These are phyloP conservation scores for Drosophila lacertosa DNA, from an alignment of 1,140 invertebrate genomes.

Conservation along the genomic window DNA sequence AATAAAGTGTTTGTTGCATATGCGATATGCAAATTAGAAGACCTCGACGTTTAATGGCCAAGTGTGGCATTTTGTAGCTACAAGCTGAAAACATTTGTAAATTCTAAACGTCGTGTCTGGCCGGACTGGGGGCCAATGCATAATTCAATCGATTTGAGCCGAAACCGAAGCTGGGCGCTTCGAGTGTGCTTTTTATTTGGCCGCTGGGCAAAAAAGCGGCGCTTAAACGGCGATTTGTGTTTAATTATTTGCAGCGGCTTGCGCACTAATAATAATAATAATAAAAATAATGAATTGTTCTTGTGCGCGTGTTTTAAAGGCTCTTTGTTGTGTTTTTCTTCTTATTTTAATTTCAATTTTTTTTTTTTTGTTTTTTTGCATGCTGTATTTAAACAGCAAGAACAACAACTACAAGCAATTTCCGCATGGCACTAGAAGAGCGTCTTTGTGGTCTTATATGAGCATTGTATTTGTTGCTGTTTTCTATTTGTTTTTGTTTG, in stretches of 20 bases:
- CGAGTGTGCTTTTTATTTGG: slow-evolving; percentile 4
- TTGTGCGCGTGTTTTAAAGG: slow-evolving; percentile 47
- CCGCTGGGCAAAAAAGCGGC: slow-evolving; percentile 38
- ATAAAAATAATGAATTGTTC: slow-evolving; percentile 67
- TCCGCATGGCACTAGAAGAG: slow-evolving; percentile 67
- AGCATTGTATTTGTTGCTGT: slow-evolving; percentile 49
- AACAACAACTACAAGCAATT: slow-evolving; percentile 62
- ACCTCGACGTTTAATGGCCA: slow-evolving; percentile 22
- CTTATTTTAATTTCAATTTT: too few species aligned
- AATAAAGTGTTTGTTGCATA: slow-evolving; percentile 39
- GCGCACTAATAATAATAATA: slow-evolving; percentile 56
- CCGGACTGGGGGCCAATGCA: slow-evolving; percentile 20
- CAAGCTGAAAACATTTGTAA: slow-evolving; percentile 53
- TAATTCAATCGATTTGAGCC: slow-evolving; percentile 34
- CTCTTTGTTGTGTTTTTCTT: slow-evolving; percentile 41
- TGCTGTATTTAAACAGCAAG: slow-evolving; percentile 2
- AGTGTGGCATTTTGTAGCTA: slow-evolving; percentile 44
- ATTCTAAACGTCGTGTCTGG: slow-evolving; percentile 38
- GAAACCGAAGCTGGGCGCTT: slow-evolving; percentile 5
- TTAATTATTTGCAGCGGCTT: slow-evolving; percentile 66
- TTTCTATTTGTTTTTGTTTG: slow-evolving; percentile 45
- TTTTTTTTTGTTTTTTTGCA: slow-evolving; percentile 54
- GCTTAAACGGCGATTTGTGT: slow-evolving; percentile 60
- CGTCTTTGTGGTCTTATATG: slow-evolving; percentile 9
- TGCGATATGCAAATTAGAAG: slow-evolving; percentile 49